phyloP scores from a whole-genome alignment of 2,113 vertebrate species.

The Pipa parva region DNA sequence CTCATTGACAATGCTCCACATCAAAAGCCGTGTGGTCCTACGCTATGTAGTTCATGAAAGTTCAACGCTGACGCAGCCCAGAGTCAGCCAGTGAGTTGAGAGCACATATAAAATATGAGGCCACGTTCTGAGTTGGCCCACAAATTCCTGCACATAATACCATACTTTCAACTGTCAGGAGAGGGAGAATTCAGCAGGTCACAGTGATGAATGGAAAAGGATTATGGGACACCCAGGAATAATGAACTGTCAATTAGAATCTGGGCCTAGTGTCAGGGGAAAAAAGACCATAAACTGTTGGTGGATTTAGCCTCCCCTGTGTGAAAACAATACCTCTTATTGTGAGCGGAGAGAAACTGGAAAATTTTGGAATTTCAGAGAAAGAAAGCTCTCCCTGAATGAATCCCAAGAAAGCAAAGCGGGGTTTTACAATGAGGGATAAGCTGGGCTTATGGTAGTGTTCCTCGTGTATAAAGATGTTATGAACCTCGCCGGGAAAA shows the following conservation, averaged over 20 bases:
- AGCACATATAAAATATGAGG: slow-evolving; percentile 38
- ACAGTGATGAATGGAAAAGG: slow-evolving; percentile 38
- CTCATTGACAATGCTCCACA: slow-evolving; percentile 35
- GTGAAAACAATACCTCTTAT: slow-evolving; percentile 41
- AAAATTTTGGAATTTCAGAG: slow-evolving; percentile 29
- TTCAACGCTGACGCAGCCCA: slow-evolving; percentile 34
- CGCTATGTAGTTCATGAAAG: slow-evolving; percentile 39
- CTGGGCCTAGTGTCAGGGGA: slow-evolving; percentile 39
- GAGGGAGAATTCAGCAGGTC: slow-evolving; percentile 33
- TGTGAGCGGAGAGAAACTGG: slow-evolving; percentile 28
- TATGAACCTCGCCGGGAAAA: slow-evolving; percentile 13
- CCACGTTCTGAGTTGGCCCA: slow-evolving; percentile 22
- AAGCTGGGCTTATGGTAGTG: slow-evolving; percentile 23
- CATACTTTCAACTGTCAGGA: slow-evolving; percentile 39
- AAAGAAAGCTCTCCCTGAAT: slow-evolving; percentile 34
- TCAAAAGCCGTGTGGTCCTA: slow-evolving; percentile 23
- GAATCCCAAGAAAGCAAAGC: slow-evolving; percentile 27
- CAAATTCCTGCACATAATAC: slow-evolving; percentile 38
- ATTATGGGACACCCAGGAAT: slow-evolving; percentile 42
- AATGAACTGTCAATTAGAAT: slow-evolving; percentile 43
- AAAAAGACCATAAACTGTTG: slow-evolving; percentile 39
- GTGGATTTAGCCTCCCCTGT: slow-evolving; percentile 38
- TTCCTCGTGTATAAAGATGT: slow-evolving; percentile 33
- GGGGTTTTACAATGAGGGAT: slow-evolving; percentile 28
- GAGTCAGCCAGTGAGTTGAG: slow-evolving; percentile 17